Base-by-base conservation (phyloP, 2,113 vertebrate genomes). In the Lepus timidus region DNA sequence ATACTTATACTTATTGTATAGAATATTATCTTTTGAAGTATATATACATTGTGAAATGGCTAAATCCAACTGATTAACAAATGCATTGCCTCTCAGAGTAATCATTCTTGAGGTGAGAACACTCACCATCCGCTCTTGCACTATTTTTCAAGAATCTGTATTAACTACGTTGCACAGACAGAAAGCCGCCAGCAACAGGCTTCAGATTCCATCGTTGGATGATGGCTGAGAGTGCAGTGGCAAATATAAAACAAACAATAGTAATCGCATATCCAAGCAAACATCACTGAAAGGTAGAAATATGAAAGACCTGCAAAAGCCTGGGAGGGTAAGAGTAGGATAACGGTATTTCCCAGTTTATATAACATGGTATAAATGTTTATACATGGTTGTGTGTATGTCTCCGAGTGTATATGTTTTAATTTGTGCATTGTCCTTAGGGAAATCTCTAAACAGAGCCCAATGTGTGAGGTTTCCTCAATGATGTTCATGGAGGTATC, bases 361-460 rank as follows among this genome's bases (percentile, higher is more conserved):
- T 12, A 81, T 86, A 39, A 52, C 92, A 87, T 3, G 0, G 10
- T 58, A 55, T 79, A 52, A 95, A 93, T 87, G 12, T 92, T 94
- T 96, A 94, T 33, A 23, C 0, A 90, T n/a, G 84, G 22, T 73
- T 78, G 5, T 71, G 6, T 86, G 20, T n/a, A 33, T 49, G 25
- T 70, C 16, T 49, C 13, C 20, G 36, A 65, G 12, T 67, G 7
- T 49, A 19, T 52, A 10, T 9, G 1, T 22, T 71, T 61, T 94
- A 90, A 93, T 96, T 88, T 97, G 36, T 89, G 62, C 76, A 87
- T 81, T 91, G 33, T 25, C 49, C 39, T 90, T 39, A 33, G 94
- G 87, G 95, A 97, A 96, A 85, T 97, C 67, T 70, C 19, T 96
- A 65, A 88, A 80, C 10, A 88, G 55, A 97, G 92, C 95, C 95